phyloP scores from a whole-genome alignment of 2,113 vertebrate species.

The Callospermophilus lateralis region DNA sequence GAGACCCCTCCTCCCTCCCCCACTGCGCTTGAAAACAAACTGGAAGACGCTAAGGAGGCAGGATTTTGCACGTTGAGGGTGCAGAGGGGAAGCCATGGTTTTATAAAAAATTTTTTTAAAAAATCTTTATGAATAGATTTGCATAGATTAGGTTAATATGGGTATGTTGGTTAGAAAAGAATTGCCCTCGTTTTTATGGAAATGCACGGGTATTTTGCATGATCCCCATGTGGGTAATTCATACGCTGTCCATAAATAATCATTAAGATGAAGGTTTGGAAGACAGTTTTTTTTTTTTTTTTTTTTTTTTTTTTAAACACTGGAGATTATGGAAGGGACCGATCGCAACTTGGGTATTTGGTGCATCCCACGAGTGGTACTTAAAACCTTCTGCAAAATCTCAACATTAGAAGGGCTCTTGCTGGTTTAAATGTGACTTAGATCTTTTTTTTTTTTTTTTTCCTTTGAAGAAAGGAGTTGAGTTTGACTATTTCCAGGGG shows the following conservation, averaged over 20 bases:
- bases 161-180: constrained; percentile 50
- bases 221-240: background rate
- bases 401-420: background rate
- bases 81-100: background rate
- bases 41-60: constrained; percentile 53
- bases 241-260: constrained; percentile 49
- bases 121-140: constrained; percentile 73
- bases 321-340: background rate
- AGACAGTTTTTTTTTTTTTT: background rate
- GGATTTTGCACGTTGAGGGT: background rate
- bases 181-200: constrained; percentile 57
- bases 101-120: background rate
- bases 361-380: background rate
- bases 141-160: constrained; percentile 68
- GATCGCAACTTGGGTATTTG: background rate
- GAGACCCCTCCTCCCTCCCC: constrained; percentile 64
- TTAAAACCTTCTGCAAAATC: constrained; percentile 2
- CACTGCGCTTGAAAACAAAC: constrained; percentile 43
- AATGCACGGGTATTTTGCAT: background rate
- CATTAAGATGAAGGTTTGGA: background rate
- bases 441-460: background rate
- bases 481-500: background rate
- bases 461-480: background rate
- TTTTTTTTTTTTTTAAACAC: background rate
- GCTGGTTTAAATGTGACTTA: background rate